Percentiles rank a stretch among this genome's conserved stretches.
phyloP scores from a whole-genome alignment of 2,113 vertebrate species.

The Thomomys bottae region DNA sequence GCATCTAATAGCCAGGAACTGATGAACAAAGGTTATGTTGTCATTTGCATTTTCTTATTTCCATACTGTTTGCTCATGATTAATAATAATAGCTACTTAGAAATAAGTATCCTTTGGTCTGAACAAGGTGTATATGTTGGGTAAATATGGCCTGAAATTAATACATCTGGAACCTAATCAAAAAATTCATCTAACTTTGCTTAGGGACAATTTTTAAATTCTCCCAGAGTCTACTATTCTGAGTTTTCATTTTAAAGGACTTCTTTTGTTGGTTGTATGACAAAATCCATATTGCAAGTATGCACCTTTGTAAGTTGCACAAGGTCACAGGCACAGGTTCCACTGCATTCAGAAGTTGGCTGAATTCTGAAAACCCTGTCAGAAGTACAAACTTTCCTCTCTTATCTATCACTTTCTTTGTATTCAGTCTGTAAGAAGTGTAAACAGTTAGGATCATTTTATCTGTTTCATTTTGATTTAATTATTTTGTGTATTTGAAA shows the following conservation, averaged over 20 bases:
- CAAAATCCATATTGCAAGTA: background rate
- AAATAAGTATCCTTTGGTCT: constrained; percentile 25
- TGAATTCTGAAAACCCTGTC: background rate
- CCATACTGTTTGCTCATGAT: constrained; percentile 70
- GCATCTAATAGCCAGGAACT: constrained; percentile 4
- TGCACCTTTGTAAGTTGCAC: background rate
- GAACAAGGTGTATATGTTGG: constrained; percentile 24
- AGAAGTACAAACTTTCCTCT: background rate
- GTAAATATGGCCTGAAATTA: constrained; percentile 40
- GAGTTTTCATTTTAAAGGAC: background rate
- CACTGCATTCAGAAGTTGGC: background rate
- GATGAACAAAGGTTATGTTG: constrained; percentile 39
- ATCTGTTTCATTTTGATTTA: background rate
- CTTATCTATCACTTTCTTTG: background rate
- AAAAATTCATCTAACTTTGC: background rate
- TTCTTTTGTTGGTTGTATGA: background rate
- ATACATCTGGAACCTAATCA: constrained; percentile 50
- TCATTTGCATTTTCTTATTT: constrained; percentile 60
- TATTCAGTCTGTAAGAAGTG: background rate
- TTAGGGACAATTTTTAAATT: constrained; percentile 51
- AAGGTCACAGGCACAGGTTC: background rate
- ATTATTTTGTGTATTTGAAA: background rate
- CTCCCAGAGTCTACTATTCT: background rate
- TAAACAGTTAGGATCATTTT: background rate
- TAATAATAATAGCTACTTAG: constrained; percentile 79